Conservation (phyloP, 2,888 invertebrate genomes). For the Drosophila prolongata region DNA sequence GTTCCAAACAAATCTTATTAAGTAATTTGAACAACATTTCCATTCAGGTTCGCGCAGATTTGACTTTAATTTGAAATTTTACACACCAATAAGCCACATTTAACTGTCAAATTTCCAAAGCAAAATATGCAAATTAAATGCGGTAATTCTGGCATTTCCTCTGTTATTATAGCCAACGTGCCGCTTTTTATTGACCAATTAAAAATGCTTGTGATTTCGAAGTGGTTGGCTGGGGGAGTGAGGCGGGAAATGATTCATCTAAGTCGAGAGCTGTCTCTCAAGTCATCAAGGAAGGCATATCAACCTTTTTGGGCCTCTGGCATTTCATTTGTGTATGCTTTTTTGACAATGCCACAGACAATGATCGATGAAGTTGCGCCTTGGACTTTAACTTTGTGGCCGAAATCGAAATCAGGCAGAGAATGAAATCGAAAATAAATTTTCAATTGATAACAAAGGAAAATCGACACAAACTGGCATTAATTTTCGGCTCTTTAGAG, state of each 20-base stretch:
- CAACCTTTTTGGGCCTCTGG: conserved; percentile 42
- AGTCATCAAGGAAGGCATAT: conserved; percentile 34
- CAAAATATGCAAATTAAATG: conserved; percentile 59
- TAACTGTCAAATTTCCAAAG: conserved; percentile 46
- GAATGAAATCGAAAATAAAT: conserved; percentile 37
- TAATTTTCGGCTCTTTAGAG: conserved; percentile 75
- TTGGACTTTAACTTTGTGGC: conserved; percentile 50
- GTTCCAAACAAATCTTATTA: conserved; percentile 4
- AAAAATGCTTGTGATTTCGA: conserved; percentile 45
- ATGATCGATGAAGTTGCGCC: conserved; percentile 72
- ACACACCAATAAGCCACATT: conserved; percentile 42
- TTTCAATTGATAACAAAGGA: conserved; percentile 75
- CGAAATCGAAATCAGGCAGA: conserved; percentile 50
- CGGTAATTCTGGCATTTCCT: conserved; percentile 49
- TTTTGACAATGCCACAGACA: conserved; percentile 47
- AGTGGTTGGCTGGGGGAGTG: not conserved
- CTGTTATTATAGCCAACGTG: conserved; percentile 47
- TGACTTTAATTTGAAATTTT: conserved; percentile 44
- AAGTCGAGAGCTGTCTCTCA: conserved; percentile 38
- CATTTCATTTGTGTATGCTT: conserved; percentile 36
- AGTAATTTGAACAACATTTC: conserved; percentile 31
- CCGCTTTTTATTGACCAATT: conserved; percentile 70
- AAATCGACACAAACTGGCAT: conserved; percentile 68
- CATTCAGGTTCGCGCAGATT: conserved; percentile 31
- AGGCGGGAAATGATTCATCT: conserved; percentile 47